These are phyloP conservation scores for Bradypus variegatus DNA, from an alignment of 2,797 vertebrate genomes.

Conservation along the genomic window DNA sequence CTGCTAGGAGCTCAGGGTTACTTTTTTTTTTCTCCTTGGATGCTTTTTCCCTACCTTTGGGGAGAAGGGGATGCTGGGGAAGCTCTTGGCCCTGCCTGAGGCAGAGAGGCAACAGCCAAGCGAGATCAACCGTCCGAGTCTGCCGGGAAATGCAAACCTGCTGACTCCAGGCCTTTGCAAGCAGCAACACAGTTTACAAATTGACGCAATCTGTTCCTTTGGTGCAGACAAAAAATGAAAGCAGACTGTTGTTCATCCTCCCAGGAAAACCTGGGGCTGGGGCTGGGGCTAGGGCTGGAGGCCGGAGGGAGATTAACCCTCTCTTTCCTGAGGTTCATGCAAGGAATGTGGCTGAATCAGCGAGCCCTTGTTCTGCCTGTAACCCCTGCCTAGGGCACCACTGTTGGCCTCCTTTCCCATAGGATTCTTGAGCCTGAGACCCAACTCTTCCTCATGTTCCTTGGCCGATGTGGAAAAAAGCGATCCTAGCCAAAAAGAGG, in stretches of 20 bases:
- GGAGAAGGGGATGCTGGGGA: not conserved
- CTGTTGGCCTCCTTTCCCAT: not conserved
- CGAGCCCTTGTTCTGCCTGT: not conserved
- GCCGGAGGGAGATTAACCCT: conserved; percentile 24
- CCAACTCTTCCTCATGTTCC: not conserved
- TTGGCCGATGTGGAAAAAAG: not conserved
- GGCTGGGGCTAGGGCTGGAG: conserved; percentile 12
- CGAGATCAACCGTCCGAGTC: conserved; percentile 40
- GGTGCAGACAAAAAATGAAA: conserved; percentile 59
- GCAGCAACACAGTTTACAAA: conserved; percentile 60
- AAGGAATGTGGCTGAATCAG: not conserved
- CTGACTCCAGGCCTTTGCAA: conserved; percentile 62
- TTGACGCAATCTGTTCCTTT: conserved; percentile 62
- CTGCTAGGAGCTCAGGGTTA: not conserved
- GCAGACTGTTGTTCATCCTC: conserved; percentile 60
- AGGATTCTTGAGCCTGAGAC: not conserved
- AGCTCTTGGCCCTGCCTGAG: conserved; percentile 33
- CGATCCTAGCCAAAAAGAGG: not conserved
- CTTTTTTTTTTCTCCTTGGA: not conserved
- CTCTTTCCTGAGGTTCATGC: not conserved
- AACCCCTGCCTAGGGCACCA: not conserved
- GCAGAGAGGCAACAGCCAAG: conserved; percentile 27
- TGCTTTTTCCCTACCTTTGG: not conserved
- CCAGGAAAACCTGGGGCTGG: conserved; percentile 41
- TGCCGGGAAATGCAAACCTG: conserved; percentile 55